phyloP scores from a whole-genome alignment of 2,113 vertebrate genomes.

The Speoplatyrhinus poulsoni region DNA sequence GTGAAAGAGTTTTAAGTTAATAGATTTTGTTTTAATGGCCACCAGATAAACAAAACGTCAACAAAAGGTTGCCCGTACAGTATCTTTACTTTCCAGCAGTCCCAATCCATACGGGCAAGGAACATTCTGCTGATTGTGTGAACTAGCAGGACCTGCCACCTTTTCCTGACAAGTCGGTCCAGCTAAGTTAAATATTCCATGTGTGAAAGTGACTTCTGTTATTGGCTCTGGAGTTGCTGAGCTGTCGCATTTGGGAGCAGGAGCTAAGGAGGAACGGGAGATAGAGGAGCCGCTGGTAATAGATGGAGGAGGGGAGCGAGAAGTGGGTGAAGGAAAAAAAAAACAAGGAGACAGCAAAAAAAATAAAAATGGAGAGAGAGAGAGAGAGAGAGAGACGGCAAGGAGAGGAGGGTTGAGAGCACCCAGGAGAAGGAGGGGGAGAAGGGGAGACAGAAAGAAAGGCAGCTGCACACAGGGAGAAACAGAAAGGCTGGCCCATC shows the following conservation, averaged over 20 bases:
- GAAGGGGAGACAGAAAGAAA: conserved; percentile 50
- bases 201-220: conserved; percentile 57
- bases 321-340: neutral
- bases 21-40: conserved; percentile 8
- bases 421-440: conserved; percentile 20
- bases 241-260: conserved; percentile 67
- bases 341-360: neutral
- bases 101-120: conserved; percentile 12
- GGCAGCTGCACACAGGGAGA: conserved; percentile 49
- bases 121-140: conserved; percentile 10
- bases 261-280: conserved; percentile 44
- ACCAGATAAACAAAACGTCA: conserved; percentile 11
- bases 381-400: conserved; percentile 61
- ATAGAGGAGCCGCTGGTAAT: conserved; percentile 45
- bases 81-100: conserved; percentile 1
- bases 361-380: conserved; percentile 27
- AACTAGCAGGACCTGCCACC: conserved; percentile 40
- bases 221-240: conserved; percentile 71
- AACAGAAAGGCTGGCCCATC: conserved; percentile 72
- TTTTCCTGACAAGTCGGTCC: conserved; percentile 31
- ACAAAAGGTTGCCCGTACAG: neutral
- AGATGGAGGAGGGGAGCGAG: neutral
- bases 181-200: conserved; percentile 41
- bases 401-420: conserved; percentile 56
- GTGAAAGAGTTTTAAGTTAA: neutral